Base-by-base conservation (phyloP, 2,888 invertebrate genomes). In the Pherbina coryleti region DNA sequence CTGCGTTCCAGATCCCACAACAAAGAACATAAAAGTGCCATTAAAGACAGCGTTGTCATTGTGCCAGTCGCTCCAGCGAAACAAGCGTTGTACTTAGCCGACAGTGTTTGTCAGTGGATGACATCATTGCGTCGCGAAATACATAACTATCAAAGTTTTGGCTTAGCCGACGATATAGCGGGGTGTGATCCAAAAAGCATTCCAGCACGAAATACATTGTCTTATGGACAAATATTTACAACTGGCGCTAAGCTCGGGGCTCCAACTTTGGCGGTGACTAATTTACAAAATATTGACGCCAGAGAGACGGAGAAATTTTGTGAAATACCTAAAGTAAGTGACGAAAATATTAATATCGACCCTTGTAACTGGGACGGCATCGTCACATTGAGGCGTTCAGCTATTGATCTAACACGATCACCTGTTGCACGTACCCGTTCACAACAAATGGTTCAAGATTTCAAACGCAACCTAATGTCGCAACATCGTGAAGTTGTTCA, bases 21-120 rank as follows among this genome's bases (percentile, higher is more conserved):
- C 55, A 22, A 53, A 3, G 22, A 11, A 57, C 31, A 37, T 51
- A 70, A 22, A 14, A 34, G 17, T 76, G 28, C 73, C 67, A 37
- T 70, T 1, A n/a, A n/a, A 8, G 14, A 9, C 22, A 14, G 22
- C 62, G 8, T 25, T 2, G 28, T 62, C 3, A 62, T 37, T 11
- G 37, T 44, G 5, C 9, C 69, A 8, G 31, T 62, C 44, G 64
- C 75, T 60, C 60, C 60, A 34, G 25, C 60, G 14, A 69, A 67
- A 34, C 73, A 76, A 19, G 69, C 79, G 72, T 78, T 87, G 11
- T 87, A 84, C 78, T 81, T 88, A 31, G 85, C 84, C 78, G 86
- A 84, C 67, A 86, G 86, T 83, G 85, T 88, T 77, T 86, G 88
- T 75, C 85, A 87, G 62, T 90, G 90, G 90, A 85, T 90, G 88